Evolutionary conservation across 2,888 invertebrate genomes (phyloP).

Genomic region (Gonocerus acuteangulatus): DNA sequence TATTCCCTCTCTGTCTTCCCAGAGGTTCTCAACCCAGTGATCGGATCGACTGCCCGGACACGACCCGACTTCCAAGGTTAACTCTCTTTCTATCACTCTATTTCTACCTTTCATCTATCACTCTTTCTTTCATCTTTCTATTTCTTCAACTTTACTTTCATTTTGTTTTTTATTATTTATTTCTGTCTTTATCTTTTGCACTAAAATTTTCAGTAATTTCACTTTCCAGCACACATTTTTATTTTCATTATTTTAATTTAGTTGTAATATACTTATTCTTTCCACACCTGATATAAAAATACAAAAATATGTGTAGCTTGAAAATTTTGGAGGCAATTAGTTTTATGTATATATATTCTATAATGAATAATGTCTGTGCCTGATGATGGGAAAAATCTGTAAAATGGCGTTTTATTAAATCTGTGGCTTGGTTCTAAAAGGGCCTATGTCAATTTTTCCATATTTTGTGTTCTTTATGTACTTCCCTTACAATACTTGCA

Average conservation of each 20-base stretch:
- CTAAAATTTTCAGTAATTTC: not conserved
- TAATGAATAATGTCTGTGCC: too few species aligned
- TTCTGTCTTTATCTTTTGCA: not conserved
- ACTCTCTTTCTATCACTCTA: slow-evolving; percentile 32
- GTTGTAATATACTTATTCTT: too few species aligned
- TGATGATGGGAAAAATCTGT: too few species aligned
- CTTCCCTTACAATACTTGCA: too few species aligned
- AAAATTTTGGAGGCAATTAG: too few species aligned
- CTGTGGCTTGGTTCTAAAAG: too few species aligned
- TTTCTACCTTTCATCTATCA: slow-evolving; percentile 29
- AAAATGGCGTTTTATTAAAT: too few species aligned
- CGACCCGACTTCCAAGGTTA: slow-evolving; percentile 35
- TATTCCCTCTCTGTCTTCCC: slow-evolving; percentile 31
- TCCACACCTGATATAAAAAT: not conserved
- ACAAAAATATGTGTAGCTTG: too few species aligned
- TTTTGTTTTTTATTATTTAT: not conserved
- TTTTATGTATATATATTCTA: too few species aligned
- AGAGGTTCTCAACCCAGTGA: slow-evolving; percentile 32
- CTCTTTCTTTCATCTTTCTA: slow-evolving; percentile 32
- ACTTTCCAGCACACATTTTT: not conserved
- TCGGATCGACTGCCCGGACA: slow-evolving; percentile 34
- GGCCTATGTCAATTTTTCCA: too few species aligned
- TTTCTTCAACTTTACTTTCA: slow-evolving; percentile 24
- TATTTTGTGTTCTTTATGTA: too few species aligned
- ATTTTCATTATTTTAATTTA: too few species aligned